A percentile compares a stretch with the other conserved stretches of the same genome.
phyloP scores from a whole-genome alignment of 2,888 invertebrate genomes.

The Entomobrya multifasciata region DNA sequence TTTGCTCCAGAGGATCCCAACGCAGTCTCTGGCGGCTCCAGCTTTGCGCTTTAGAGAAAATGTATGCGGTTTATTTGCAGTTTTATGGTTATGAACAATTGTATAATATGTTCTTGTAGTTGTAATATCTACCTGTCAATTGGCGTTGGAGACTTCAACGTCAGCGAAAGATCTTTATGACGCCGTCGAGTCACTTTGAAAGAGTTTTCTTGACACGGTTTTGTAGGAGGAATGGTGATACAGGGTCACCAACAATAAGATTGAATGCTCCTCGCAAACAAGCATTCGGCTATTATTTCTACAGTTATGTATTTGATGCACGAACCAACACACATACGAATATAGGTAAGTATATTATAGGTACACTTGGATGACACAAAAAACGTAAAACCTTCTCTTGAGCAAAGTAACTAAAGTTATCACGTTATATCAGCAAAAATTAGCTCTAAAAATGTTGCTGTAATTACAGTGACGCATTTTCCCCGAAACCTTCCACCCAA shows the following conservation, averaged over 20 bases:
- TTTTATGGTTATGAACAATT: too few relatives aligned
- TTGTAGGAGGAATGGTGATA: slow-evolving; percentile 52
- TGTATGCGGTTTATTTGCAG: too few relatives aligned
- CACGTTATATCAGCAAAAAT: slow-evolving; percentile 27
- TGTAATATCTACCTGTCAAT: slow-evolving; percentile 55
- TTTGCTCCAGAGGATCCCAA: slow-evolving; percentile 79
- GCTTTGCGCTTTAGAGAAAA: slow-evolving; percentile 78
- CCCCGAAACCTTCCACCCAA: neutral
- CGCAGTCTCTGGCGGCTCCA: slow-evolving; percentile 80
- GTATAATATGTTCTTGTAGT: too few relatives aligned
- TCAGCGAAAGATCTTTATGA: slow-evolving; percentile 67
- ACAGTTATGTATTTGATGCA: neutral
- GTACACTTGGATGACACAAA: slow-evolving; percentile 4
- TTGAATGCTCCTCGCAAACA: neutral
- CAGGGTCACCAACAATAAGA: slow-evolving; percentile 19
- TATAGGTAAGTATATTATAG: neutral
- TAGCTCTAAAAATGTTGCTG: slow-evolving; percentile 8
- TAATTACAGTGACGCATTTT: neutral
- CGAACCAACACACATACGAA: neutral
- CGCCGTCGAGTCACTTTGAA: slow-evolving; percentile 73
- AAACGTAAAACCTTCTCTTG: slow-evolving; percentile 19
- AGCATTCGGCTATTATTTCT: slow-evolving; percentile 44
- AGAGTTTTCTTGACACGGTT: slow-evolving; percentile 32
- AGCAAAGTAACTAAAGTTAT: slow-evolving; percentile 20
- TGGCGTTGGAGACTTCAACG: slow-evolving; percentile 73